These are phyloP conservation scores for Stichopus horrens DNA, from an alignment of 53 echinoderm and acorn worm genomes.

Conservation along the genomic window DNA sequence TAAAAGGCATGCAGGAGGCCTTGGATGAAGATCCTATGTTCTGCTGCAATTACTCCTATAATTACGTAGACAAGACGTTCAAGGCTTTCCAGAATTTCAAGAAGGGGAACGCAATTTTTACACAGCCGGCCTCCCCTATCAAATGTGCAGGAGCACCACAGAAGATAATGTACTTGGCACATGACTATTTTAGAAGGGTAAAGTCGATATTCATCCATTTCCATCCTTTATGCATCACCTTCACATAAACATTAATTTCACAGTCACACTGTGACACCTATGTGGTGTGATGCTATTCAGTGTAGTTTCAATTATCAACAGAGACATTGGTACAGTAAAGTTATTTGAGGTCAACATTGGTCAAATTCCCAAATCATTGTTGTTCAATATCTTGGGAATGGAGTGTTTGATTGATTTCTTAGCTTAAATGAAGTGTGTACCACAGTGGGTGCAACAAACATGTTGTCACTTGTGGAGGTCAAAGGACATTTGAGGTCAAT, in stretches of 20 bases:
- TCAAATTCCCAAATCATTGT: too few species aligned
- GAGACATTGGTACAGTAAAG: too few species aligned
- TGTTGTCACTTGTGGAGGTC: too few species aligned
- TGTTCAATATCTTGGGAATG: too few species aligned
- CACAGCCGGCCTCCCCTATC: conserved; percentile 80
- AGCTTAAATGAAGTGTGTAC: too few species aligned
- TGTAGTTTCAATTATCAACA: too few species aligned
- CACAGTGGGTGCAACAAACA: too few species aligned
- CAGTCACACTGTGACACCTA: too few species aligned
- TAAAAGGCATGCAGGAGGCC: conserved; percentile 82
- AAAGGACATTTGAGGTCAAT: too few species aligned
- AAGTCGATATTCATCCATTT: background rate
- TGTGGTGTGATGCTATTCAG: too few species aligned
- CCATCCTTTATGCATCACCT: background rate
- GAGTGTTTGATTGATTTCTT: too few species aligned
- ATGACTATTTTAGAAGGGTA: conserved; percentile 90
- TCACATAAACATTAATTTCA: background rate
- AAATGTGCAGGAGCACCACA: conserved; percentile 98
- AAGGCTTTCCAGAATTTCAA: conserved; percentile 83
- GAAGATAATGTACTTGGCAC: conserved; percentile 95
- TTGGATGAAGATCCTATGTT: conserved; percentile 85
- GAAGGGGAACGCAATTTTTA: conserved; percentile 93
- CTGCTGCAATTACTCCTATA: conserved; percentile 89
- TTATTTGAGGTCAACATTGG: too few species aligned
- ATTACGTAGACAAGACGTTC: conserved; percentile 83